Base-by-base conservation (phyloP, 2,888 invertebrate species). In the Watsonalla binaria region DNA sequence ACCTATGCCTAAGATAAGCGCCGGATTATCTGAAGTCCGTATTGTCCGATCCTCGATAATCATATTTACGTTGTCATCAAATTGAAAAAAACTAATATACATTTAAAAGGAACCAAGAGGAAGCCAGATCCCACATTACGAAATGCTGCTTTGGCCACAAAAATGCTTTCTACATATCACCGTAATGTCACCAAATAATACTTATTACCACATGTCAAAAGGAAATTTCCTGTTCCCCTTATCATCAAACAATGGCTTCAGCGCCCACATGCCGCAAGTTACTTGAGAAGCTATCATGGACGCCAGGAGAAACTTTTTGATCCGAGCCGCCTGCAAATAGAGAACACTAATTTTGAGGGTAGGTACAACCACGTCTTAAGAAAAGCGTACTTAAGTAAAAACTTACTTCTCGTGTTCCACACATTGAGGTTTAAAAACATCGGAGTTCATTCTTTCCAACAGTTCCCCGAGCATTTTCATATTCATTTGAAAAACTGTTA, bases 171-270 rank as follows among this genome's bases (percentile, higher is more conserved):
- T 24, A 14, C 9, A 24, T 46, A 7, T 9, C 8, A 46, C 7
- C 6, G 0, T n/a, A n/a, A n/a, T n/a, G n/a, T n/a, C n/a, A 15
- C 5, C 6, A 11, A 6, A 33, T 42, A 42, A 24, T 0, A 35
- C 6, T 47, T 69, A 81, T 72, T 67, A 86, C 90, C 90, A 89
- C 86, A 90, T 89, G 57, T 85, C 83, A 57, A 90, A 86, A 0
- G 90, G 88, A 58, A 84, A 89, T 14, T 80, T 82, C n/a, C 83
- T 72, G 54, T 66, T 74, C n/a, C 78, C 81, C 4, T 68, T 78
- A 50, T 87, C 83, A 51, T 89, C 88, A 46, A 90, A 84, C 53
- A 90, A 51, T 0, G 90, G 88, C 47, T 83, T 84, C 53, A 89
- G 52, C 0, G 83, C 86, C 85, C 87, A 90, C 60, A 85, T 58